Percentiles rank a stretch among this genome's conserved stretches.
Conservation (phyloP, 2,888 invertebrate genomes). For the Drosophila antonietae region DNA sequence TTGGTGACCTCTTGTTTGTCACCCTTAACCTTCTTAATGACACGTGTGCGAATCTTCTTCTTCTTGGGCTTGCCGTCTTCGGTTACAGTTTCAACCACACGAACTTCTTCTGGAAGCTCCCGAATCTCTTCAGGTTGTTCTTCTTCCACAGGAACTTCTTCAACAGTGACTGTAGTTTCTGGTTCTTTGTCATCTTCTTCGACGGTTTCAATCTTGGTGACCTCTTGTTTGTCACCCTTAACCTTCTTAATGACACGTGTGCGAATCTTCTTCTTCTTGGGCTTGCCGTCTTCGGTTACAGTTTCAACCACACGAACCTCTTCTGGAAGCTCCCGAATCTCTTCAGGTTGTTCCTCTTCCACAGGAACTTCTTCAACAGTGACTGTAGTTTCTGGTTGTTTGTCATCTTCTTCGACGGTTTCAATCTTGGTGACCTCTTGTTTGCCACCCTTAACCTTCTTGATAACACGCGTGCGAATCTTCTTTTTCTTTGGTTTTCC, state of each 20-base stretch:
- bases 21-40: constrained; percentile 44
- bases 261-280: constrained; percentile 26
- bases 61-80: constrained; percentile 36
- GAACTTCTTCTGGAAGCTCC: constrained; percentile 33
- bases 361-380: constrained; percentile 20
- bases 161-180: constrained; percentile 25
- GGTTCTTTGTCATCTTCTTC: constrained; percentile 30
- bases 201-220: constrained; percentile 31
- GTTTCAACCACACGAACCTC: constrained; percentile 25
- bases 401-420: constrained; percentile 28
- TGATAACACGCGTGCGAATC: constrained; percentile 29
- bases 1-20: constrained; percentile 45
- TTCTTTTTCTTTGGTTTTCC: constrained; percentile 26
- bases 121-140: constrained; percentile 16
- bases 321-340: constrained; percentile 18
- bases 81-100: constrained; percentile 21
- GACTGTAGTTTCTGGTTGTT: constrained; percentile 24
- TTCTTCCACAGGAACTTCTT: constrained; percentile 11
- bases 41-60: constrained; percentile 41
- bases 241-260: constrained; percentile 30
- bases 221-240: constrained; percentile 31
- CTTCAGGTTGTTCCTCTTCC: constrained; percentile 7
- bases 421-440: constrained; percentile 30
- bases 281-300: constrained; percentile 19
- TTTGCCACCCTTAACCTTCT: constrained; percentile 27